These are phyloP conservation scores for Troides aeacus DNA, from an alignment of 2,888 invertebrate species.

Conservation along the genomic window DNA sequence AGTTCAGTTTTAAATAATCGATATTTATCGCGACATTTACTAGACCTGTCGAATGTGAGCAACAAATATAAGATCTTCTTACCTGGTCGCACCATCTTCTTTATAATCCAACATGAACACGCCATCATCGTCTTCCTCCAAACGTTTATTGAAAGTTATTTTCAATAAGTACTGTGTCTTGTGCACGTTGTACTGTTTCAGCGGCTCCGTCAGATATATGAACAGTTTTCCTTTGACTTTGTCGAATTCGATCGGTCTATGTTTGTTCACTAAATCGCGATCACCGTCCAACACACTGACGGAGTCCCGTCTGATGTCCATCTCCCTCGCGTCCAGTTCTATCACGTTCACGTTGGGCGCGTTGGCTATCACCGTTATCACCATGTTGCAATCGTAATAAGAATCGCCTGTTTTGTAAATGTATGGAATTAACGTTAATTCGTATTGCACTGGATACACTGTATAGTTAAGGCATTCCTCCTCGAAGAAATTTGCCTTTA, in stretches of 20 bases:
- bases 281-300: conserved; percentile 55
- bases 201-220: conserved; percentile 58
- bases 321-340: conserved; percentile 59
- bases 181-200: conserved; percentile 49
- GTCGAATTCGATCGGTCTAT: conserved; percentile 59
- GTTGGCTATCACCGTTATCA: conserved; percentile 66
- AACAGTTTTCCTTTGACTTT: conserved; percentile 50
- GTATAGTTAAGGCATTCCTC: conserved; percentile 74
- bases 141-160: conserved; percentile 54
- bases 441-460: conserved; percentile 72
- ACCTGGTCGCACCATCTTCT: conserved; percentile 51
- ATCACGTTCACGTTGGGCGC: conserved; percentile 58
- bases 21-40: background rate
- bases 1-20: background rate
- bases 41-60: too few relatives aligned
- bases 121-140: conserved; percentile 50
- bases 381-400: conserved; percentile 63
- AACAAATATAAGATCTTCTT: conserved; percentile 40
- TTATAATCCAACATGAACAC: conserved; percentile 60
- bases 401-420: conserved; percentile 47
- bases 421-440: conserved; percentile 59
- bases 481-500: conserved; percentile 50
- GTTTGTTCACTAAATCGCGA: conserved; percentile 53
- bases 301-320: conserved; percentile 50
- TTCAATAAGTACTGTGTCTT: conserved; percentile 55